Conservation (phyloP, 2,797 vertebrate species). For the Oreonectes daqikongensis region DNA sequence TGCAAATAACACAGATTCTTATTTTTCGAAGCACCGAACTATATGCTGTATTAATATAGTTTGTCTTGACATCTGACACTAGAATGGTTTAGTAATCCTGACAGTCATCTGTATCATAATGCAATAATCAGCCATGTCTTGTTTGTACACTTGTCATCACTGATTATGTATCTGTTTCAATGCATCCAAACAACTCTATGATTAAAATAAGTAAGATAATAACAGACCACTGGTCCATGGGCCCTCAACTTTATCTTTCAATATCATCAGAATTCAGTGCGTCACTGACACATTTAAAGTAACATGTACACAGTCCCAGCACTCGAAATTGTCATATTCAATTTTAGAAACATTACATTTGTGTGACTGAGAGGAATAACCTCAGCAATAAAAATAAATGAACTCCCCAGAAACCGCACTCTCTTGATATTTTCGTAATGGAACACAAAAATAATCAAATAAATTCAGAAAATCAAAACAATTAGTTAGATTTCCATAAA, state of each 20-base stretch:
- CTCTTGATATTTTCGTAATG: neutral
- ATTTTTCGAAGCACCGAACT: constrained; percentile 17
- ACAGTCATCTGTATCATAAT: constrained; percentile 11
- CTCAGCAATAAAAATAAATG: neutral
- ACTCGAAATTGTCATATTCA: constrained; percentile 23
- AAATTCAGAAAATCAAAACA: too few species aligned
- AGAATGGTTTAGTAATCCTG: constrained; percentile 19
- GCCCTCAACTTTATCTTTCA: neutral
- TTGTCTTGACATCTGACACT: constrained; percentile 14
- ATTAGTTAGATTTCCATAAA: too few species aligned
- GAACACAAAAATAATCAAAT: neutral
- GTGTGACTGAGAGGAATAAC: neutral
- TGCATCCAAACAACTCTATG: neutral
- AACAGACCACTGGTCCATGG: neutral
- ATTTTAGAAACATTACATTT: neutral
- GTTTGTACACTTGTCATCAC: neutral
- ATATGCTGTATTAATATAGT: constrained; percentile 1
- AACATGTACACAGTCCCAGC: constrained; percentile 4
- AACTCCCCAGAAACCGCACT: neutral
- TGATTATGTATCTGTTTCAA: neutral
- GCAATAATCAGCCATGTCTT: neutral
- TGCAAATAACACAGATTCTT: constrained; percentile 38
- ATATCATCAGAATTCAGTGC: neutral
- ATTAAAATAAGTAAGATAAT: neutral
- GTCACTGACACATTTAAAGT: neutral